A percentile compares a stretch with the other conserved stretches of the same genome.
Evolutionary conservation across 2,888 invertebrate genomes (phyloP).

Genomic region (Rhaphigaster nebulosa): DNA sequence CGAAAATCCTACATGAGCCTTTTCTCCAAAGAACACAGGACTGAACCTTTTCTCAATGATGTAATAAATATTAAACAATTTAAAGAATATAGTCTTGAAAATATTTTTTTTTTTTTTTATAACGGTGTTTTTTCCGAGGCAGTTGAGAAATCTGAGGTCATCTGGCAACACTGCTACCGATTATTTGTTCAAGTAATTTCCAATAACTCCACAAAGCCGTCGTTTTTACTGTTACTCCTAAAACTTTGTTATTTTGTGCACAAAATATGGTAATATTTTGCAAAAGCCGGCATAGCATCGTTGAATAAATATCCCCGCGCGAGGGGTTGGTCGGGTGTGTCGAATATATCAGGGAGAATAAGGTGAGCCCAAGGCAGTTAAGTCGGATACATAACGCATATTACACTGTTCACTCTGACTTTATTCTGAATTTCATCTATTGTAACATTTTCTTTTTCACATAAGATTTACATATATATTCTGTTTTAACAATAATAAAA

Average conservation of each 20-base stretch:
- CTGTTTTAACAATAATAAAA: background rate
- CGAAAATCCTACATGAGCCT: no score
- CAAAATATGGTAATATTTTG: constrained; percentile 21
- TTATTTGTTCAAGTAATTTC: background rate
- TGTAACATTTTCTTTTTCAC: background rate
- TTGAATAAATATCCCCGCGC: background rate
- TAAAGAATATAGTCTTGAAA: no score
- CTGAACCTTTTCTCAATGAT: no score
- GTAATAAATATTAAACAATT: no score
- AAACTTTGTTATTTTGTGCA: background rate
- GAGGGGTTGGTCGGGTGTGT: background rate
- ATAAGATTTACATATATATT: no score
- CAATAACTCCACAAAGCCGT: background rate
- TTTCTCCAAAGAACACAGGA: no score
- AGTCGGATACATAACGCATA: constrained; percentile 16
- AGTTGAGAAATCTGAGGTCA: background rate
- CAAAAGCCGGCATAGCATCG: constrained; percentile 4
- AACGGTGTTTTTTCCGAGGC: no score
- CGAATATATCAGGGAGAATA: constrained; percentile 19
- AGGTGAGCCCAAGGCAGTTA: constrained; percentile 3
- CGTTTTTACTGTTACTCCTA: background rate
- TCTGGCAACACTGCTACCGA: background rate
- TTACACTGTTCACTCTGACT: background rate
- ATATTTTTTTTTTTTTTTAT: no score
- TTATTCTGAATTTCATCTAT: constrained; percentile 22